Conservation (phyloP, 2,113 vertebrate genomes). For the Saimiri boliviensis region DNA sequence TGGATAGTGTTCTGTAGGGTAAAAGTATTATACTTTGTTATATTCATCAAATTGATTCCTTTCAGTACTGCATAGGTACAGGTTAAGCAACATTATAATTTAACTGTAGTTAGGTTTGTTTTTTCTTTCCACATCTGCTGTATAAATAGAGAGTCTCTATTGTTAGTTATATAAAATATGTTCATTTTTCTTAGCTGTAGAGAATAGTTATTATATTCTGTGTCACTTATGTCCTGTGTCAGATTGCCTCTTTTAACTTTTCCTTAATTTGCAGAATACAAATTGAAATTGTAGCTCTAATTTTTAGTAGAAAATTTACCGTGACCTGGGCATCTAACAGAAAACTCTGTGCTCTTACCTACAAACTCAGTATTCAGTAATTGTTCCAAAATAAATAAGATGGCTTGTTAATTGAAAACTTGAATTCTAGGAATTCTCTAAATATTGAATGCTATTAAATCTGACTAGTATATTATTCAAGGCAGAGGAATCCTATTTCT, state of each 20-base stretch:
- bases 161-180: not conserved
- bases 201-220: not conserved
- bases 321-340: not conserved
- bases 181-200: not conserved
- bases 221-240: not conserved
- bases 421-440: conserved; percentile 4
- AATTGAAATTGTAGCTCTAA: not conserved
- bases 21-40: not conserved
- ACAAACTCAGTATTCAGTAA: not conserved
- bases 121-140: not conserved
- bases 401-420: not conserved
- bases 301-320: not conserved
- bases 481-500: not conserved
- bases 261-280: not conserved
- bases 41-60: not conserved
- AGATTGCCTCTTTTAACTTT: not conserved
- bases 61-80: not conserved
- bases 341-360: not conserved
- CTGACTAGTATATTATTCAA: not conserved
- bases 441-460: not conserved
- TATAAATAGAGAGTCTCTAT: not conserved
- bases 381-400: not conserved
- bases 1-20: not conserved
- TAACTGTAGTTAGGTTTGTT: not conserved
- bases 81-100: not conserved